phyloP scores from a whole-genome alignment of 2,888 invertebrate genomes.

The Hirtodrosophila duncani region DNA sequence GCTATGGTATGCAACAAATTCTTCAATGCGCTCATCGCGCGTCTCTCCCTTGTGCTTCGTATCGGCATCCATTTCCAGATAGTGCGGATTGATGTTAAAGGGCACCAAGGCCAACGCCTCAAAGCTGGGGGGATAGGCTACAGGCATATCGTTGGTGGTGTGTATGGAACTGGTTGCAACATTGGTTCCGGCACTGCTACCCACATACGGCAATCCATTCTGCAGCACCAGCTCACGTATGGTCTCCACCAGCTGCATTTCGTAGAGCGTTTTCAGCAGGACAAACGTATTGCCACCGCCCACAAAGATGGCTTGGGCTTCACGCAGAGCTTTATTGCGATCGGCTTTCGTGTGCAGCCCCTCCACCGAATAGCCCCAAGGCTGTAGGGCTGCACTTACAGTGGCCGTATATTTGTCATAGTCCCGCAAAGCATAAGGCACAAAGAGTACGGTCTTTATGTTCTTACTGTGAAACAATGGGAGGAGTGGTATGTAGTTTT shows the following conservation, averaged over 20 bases:
- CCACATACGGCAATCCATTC: constrained; percentile 85
- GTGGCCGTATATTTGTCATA: constrained; percentile 83
- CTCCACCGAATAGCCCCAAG: constrained; percentile 83
- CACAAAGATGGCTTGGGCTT: constrained; percentile 85
- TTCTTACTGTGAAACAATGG: constrained; percentile 80
- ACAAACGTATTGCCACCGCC: constrained; percentile 91
- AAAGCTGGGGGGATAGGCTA: constrained; percentile 85
- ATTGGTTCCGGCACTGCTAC: constrained; percentile 90
- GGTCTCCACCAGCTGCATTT: constrained; percentile 82
- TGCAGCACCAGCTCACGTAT: constrained; percentile 83
- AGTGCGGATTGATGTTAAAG: constrained; percentile 93
- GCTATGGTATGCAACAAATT: constrained; percentile 83
- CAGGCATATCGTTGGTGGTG: constrained; percentile 94
- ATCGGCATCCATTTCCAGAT: constrained; percentile 82
- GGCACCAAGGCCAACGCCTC: constrained; percentile 86
- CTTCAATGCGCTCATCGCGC: constrained; percentile 84
- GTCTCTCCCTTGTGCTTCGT: constrained; percentile 88
- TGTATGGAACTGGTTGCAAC: constrained; percentile 88
- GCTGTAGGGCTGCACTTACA: constrained; percentile 81
- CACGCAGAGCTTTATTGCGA: constrained; percentile 80
- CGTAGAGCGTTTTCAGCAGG: constrained; percentile 85
- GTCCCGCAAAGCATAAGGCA: constrained; percentile 86
- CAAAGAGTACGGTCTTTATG: constrained; percentile 83
- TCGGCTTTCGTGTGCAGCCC: constrained; percentile 83
- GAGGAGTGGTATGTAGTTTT: background rate